These are phyloP conservation scores for Budorcas taxicolor DNA, from an alignment of 2,113 vertebrate genomes.

Conservation along the genomic window DNA sequence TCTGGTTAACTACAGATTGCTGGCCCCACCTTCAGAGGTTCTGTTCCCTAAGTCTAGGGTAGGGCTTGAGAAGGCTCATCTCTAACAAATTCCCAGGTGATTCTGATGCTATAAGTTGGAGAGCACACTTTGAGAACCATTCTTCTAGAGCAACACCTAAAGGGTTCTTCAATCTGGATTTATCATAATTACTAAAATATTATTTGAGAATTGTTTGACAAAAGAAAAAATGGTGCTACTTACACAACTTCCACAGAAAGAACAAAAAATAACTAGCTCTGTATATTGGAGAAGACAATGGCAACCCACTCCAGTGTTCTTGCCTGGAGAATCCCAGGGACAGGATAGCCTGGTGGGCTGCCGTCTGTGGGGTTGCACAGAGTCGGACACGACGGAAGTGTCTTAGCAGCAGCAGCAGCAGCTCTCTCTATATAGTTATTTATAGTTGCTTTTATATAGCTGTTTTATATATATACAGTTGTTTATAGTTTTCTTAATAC, in stretches of 20 bases:
- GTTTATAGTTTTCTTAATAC: neutral
- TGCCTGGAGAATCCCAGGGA: no score
- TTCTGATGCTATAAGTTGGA: no score
- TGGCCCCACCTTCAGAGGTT: neutral
- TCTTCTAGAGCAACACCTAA: neutral
- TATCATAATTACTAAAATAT: neutral
- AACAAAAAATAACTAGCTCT: neutral
- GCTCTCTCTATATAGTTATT: neutral
- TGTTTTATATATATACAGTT: neutral
- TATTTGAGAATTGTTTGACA: neutral
- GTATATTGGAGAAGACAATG: neutral
- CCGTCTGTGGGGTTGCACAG: no score
- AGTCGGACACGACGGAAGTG: rapidly evolving
- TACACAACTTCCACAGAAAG: neutral
- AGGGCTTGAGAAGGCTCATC: neutral
- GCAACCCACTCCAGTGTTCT: no score
- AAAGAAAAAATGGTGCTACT: neutral
- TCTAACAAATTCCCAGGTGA: neutral
- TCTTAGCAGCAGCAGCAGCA: no score
- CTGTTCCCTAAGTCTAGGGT: neutral
- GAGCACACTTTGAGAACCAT: neutral
- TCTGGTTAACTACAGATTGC: neutral
- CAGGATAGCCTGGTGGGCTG: no score
- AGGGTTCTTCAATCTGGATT: neutral
- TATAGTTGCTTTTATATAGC: neutral